Conservation (phyloP, 2,797 vertebrate genomes). For the Enteromius trimaculatus region DNA sequence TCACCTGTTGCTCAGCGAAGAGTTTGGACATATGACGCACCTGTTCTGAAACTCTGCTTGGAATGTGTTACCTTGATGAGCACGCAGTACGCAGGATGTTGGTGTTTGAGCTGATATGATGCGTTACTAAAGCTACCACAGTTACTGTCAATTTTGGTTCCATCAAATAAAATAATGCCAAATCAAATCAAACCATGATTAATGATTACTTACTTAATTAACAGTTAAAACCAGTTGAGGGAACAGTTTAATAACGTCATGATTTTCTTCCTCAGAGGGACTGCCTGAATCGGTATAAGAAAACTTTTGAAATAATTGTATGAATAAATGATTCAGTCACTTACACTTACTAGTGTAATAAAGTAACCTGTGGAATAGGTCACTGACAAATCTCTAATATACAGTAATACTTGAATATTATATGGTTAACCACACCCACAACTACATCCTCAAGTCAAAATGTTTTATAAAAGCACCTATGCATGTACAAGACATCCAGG, state of each 20-base stretch:
- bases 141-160: background rate
- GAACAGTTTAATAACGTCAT: background rate
- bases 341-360: background rate
- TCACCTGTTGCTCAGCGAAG: constrained; percentile 59
- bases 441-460: background rate
- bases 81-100: background rate
- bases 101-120: background rate
- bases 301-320: no score
- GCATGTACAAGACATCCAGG: background rate
- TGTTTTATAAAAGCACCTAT: background rate
- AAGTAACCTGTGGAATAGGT: background rate
- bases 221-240: background rate
- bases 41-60: background rate
- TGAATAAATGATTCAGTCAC: background rate
- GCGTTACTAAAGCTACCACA: background rate
- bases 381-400: background rate
- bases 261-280: background rate
- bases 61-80: background rate
- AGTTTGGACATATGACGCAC: constrained; percentile 21
- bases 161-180: background rate
- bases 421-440: background rate
- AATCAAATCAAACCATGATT: background rate
- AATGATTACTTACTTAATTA: background rate
- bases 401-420: background rate
- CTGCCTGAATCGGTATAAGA: background rate